Evolutionary conservation across 2,888 invertebrate species (phyloP), one percentile per base, ranked within the genome.

Genomic region (Temnothorax ravouxi): DNA sequence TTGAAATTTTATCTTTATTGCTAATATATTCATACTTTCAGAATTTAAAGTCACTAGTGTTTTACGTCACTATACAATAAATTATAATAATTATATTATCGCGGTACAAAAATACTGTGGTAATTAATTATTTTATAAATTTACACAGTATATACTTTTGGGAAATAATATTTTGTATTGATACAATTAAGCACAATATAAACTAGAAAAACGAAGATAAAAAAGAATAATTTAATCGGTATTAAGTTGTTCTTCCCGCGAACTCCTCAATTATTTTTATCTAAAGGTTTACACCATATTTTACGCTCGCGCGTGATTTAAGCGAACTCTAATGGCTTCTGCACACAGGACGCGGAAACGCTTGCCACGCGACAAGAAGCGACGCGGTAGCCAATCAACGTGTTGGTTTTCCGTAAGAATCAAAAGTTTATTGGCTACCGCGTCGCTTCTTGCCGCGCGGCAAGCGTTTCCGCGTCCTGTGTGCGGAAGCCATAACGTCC

Each of bases 211-310:
- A 50, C 41, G 13, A 13, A 38, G 3, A n/a, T 21, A 52, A n/a
- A 13, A 34, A 41, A 34, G 25, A 76, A 64, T 6, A 21, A 18
- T 41, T 1, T 41, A 66, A 38, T 52, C 18, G 9, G 9, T 41
- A 67, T 77, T n/a, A 67, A 77, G 29, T 67, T 54, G 52, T 52
- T 13, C 38, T 41, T 44, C 34, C n/a, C 54, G 29, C 41, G 18
- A 66, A 44, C n/a, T 75, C 21, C 15, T 64, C 41, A 54, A 67
- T 77, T 77, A 77, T 77, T 54, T 18, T 67, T 67, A 77, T 77
- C 52, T 67, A 47, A 6, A 67, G n/a, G 67, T 67, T 77, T 77
- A 15, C 67, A 41, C 15, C 29, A 67, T 29, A 77, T 77, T 77
- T 77, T 77, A 77, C 52, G n/a, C 21, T 67, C 9, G 54, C 64